Percentiles rank a stretch among this genome's conserved stretches.
phyloP scores from a whole-genome alignment of 1,140 invertebrate species.

The Pomacea maculata region DNA sequence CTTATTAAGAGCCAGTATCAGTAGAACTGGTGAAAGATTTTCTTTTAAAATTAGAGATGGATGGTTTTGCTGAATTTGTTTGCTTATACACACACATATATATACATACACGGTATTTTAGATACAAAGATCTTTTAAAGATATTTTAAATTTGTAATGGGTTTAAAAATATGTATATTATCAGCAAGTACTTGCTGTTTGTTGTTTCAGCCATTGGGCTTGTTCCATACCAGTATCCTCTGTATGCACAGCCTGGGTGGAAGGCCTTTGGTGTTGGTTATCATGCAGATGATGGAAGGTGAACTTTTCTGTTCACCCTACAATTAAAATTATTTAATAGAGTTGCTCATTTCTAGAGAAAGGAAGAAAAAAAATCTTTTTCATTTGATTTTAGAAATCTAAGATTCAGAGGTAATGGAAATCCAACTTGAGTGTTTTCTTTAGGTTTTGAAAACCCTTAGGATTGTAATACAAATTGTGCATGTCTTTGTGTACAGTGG shows the following conservation, averaged over 20 bases:
- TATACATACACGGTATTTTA: neutral
- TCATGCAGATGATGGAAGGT: constrained; percentile 68
- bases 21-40: too few species aligned
- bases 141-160: neutral
- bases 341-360: too few species aligned
- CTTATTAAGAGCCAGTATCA: too few species aligned
- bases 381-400: too few species aligned
- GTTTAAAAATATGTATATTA: neutral
- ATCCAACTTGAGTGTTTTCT: too few species aligned
- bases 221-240: constrained; percentile 63
- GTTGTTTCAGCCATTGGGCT: constrained; percentile 62
- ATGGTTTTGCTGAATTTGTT: neutral
- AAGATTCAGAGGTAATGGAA: too few species aligned
- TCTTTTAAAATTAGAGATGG: too few species aligned
- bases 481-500: too few species aligned
- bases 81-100: neutral
- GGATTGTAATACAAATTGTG: too few species aligned
- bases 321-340: too few species aligned
- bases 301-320: constrained; percentile 6
- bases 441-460: too few species aligned
- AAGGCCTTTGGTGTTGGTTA: constrained; percentile 66
- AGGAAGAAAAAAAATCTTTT: too few species aligned
- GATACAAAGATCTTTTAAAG: neutral
- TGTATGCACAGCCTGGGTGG: constrained; percentile 66
- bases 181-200: neutral